A percentile compares a stretch with the other conserved stretches of the same genome.
These are phyloP conservation scores for Drosophila erecta DNA, from an alignment of 1,140 invertebrate species.

Conservation along the genomic window DNA sequence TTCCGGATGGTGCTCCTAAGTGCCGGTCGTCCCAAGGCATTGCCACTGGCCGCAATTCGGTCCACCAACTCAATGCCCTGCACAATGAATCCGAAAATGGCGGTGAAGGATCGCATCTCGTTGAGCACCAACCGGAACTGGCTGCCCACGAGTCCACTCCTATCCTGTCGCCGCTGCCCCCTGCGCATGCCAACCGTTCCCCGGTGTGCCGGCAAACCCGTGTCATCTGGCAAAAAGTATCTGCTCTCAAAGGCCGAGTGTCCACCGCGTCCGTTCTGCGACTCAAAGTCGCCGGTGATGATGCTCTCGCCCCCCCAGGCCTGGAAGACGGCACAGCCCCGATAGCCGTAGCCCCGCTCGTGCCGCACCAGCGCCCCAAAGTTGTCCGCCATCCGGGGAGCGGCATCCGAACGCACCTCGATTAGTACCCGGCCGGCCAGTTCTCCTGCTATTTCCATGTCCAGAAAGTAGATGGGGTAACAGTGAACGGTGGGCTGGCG, in stretches of 20 bases:
- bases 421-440: constrained; percentile 91
- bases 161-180: constrained; percentile 92
- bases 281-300: constrained; percentile 92
- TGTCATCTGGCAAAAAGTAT: constrained; percentile 93
- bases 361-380: constrained; percentile 92
- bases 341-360: constrained; percentile 91
- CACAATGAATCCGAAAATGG: constrained; percentile 92
- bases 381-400: constrained; percentile 96
- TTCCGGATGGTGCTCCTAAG: constrained; percentile 90
- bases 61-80: constrained; percentile 93
- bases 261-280: constrained; percentile 92
- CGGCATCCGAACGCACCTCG: constrained; percentile 93
- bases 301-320: constrained; percentile 93
- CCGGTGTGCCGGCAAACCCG: constrained; percentile 90
- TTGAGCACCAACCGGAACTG: constrained; percentile 93
- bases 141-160: constrained; percentile 92
- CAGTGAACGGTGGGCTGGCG: constrained; percentile 85
- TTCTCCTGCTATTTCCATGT: constrained; percentile 90
- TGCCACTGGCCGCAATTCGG: constrained; percentile 91
- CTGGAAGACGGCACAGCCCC: constrained; percentile 92
- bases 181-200: constrained; percentile 93
- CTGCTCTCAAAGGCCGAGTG: constrained; percentile 91
- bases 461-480: constrained; percentile 91
- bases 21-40: constrained; percentile 91
- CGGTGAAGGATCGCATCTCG: constrained; percentile 92